Percentiles rank a stretch among this genome's conserved stretches.
Conservation (phyloP, 35 echinoderm and acorn worm species). For the Ophiothrix spiculata region DNA sequence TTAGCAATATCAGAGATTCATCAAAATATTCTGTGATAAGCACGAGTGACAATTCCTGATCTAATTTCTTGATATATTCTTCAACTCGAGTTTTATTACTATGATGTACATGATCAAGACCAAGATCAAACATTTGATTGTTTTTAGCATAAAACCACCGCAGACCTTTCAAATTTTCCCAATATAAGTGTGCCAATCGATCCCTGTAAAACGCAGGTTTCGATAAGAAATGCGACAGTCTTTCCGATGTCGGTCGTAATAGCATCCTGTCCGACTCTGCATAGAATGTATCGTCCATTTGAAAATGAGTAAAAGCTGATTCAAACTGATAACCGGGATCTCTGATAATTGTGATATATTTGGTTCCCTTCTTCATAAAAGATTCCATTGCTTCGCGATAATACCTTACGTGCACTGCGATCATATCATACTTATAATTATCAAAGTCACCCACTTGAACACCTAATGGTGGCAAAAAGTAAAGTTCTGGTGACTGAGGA, state of each 20-base stretch:
- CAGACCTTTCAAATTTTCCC: constrained; percentile 40
- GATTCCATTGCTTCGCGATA: constrained; percentile 38
- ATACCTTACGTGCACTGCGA: constrained; percentile 59
- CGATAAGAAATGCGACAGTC: constrained; percentile 24
- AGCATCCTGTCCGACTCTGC: not conserved
- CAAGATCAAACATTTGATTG: constrained; percentile 56
- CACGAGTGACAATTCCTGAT: constrained; percentile 38
- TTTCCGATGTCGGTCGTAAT: not conserved
- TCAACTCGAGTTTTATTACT: constrained; percentile 6
- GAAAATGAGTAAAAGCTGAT: constrained; percentile 72
- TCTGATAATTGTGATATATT: constrained; percentile 80
- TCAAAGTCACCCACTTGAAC: not conserved
- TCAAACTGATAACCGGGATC: constrained; percentile 86
- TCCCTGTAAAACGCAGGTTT: constrained; percentile 41
- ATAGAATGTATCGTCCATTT: constrained; percentile 41
- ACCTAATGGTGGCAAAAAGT: constrained; percentile 32
- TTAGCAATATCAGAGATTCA: constrained; percentile 56
- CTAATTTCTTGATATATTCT: constrained; percentile 24
- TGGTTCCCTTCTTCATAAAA: constrained; percentile 48
- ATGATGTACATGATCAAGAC: constrained; percentile 41
- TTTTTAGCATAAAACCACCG: constrained; percentile 53
- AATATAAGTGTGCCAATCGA: constrained; percentile 33
- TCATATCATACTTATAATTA: constrained; percentile 50
- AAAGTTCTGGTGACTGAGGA: not conserved
- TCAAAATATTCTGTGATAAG: constrained; percentile 66